Evolutionary conservation across 2,888 invertebrate species (phyloP).

Genomic region (Protonemura montana): DNA sequence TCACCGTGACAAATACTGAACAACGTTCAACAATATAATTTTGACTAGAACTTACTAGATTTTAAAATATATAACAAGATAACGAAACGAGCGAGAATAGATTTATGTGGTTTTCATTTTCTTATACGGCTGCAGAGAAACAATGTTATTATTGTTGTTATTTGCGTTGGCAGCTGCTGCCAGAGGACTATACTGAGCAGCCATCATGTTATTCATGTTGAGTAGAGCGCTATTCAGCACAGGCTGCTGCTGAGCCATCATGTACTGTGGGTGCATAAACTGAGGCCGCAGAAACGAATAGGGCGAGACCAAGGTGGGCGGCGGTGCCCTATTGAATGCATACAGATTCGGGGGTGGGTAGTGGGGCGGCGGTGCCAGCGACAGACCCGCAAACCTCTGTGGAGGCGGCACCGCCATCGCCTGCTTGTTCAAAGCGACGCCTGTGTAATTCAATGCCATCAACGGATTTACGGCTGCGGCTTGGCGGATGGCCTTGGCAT

Average conservation of each 20-base stretch:
- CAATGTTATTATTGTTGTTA: conserved; percentile 59
- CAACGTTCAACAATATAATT: conserved; percentile 45
- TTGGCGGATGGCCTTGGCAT: conserved; percentile 72
- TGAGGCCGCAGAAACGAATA: conserved; percentile 61
- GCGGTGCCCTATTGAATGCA: conserved; percentile 49
- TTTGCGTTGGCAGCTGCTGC: conserved; percentile 51
- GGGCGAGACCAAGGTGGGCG: conserved; percentile 57
- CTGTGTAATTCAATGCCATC: conserved; percentile 73
- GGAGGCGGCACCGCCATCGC: conserved; percentile 59
- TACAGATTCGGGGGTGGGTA: conserved; percentile 42
- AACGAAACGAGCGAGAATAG: conserved; percentile 55
- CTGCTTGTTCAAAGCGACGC: conserved; percentile 74
- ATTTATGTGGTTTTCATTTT: conserved; percentile 87
- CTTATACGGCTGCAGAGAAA: conserved; percentile 83
- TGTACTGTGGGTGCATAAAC: conserved; percentile 44
- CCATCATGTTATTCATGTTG: conserved; percentile 54
- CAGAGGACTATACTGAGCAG: conserved; percentile 54
- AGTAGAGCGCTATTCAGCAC: conserved; percentile 51
- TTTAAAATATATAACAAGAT: background rate
- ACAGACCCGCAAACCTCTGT: conserved; percentile 43
- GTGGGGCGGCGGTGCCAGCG: conserved; percentile 50
- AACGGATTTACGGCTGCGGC: conserved; percentile 59
- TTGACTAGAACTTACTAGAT: conserved; percentile 47
- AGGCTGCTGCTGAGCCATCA: conserved; percentile 48
- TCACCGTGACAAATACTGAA: conserved; percentile 42